Evolutionary conservation across 2,113 vertebrate genomes (phyloP).

Genomic region (Acinonyx jubatus): DNA sequence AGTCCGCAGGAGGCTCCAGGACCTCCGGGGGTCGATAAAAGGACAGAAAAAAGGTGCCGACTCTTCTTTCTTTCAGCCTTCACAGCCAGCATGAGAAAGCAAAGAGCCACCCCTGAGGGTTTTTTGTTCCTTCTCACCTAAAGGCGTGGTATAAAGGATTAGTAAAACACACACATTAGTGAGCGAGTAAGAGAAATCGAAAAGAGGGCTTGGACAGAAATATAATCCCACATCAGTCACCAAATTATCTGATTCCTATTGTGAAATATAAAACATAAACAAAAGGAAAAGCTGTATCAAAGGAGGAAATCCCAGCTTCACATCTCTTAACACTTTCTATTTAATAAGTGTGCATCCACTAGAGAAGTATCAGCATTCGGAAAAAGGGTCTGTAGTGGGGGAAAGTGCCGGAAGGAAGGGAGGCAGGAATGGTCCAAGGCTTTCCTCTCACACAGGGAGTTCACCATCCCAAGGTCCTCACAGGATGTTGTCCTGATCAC

Average conservation of each 20-base stretch:
- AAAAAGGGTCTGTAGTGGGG: rapidly evolving
- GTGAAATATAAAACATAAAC: background rate
- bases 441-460: background rate
- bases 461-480: background rate
- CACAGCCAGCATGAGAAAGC: background rate
- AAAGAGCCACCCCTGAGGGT: background rate
- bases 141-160: conserved; percentile 10
- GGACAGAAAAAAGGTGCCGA: background rate
- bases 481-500: background rate
- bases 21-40: background rate
- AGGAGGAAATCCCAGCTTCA: background rate
- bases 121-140: conserved; percentile 18
- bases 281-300: background rate
- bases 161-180: conserved; percentile 54
- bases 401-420: background rate
- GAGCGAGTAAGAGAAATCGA: background rate
- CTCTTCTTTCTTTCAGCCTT: conserved; percentile 30
- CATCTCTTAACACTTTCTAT: background rate
- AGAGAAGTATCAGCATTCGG: background rate
- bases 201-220: conserved; percentile 14
- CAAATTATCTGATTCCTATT: background rate
- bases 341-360: background rate
- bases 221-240: background rate
- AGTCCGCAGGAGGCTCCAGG: background rate
- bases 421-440: background rate